Evolutionary conservation across 2,113 vertebrate genomes (phyloP).

Genomic region (Epinephelus moara): DNA sequence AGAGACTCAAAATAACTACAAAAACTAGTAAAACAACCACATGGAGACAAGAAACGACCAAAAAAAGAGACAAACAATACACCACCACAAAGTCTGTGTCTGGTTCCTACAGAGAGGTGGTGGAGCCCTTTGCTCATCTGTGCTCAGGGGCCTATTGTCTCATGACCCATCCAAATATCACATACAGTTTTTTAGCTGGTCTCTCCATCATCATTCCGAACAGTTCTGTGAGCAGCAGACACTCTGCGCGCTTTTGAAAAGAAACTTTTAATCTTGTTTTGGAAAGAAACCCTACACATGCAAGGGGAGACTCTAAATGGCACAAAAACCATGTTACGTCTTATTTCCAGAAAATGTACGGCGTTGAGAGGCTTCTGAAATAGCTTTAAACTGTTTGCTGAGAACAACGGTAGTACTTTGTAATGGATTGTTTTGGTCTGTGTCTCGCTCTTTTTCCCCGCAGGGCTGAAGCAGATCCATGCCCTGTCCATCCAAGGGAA

Average conservation of each 20-base stretch:
- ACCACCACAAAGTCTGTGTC: no score
- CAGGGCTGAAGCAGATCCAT: slow-evolving; percentile 94
- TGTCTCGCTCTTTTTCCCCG: slow-evolving; percentile 24
- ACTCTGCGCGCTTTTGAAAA: slow-evolving; percentile 14
- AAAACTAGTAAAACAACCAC: no score
- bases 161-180: background rate
- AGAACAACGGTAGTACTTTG: slow-evolving; percentile 39
- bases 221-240: slow-evolving; percentile 4
- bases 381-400: slow-evolving; percentile 54
- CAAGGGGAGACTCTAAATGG: slow-evolving; percentile 56
- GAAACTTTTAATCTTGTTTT: slow-evolving; percentile 52
- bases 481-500: slow-evolving; percentile 92
- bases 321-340: slow-evolving; percentile 54
- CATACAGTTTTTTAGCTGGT: background rate
- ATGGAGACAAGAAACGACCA: no score
- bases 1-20: no score
- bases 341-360: slow-evolving; percentile 57
- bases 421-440: slow-evolving; percentile 63
- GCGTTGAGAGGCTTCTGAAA: slow-evolving; percentile 41
- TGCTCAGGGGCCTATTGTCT: no score
- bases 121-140: no score
- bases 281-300: slow-evolving; percentile 48
- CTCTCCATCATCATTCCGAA: background rate
- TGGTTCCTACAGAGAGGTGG: no score
- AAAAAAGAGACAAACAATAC: no score